phyloP scores from a whole-genome alignment of 2,888 invertebrate species.

The Orthosia incerta region DNA sequence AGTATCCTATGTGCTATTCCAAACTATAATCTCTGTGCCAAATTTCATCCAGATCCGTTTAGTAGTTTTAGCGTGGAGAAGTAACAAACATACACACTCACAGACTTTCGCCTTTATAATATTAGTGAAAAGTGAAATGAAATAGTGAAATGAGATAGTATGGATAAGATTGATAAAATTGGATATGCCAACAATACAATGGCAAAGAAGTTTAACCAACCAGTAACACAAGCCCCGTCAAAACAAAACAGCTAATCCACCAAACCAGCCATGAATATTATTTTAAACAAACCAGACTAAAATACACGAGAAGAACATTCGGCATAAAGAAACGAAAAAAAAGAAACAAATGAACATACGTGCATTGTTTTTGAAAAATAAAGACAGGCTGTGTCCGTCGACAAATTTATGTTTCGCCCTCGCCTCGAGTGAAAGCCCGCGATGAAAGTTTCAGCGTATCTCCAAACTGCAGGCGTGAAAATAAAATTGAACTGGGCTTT shows the following conservation, averaged over 20 bases:
- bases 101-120: no score
- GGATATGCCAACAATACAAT: no score
- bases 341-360: constrained; percentile 57
- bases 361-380: constrained; percentile 64
- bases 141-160: no score
- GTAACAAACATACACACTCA: no score
- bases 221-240: not conserved
- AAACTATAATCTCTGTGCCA: no score
- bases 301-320: constrained; percentile 23
- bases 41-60: no score
- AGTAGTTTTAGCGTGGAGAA: no score
- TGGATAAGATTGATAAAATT: no score
- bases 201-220: not conserved
- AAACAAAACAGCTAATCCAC: constrained; percentile 19
- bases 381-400: constrained; percentile 61
- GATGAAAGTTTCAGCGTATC: constrained; percentile 89
- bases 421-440: constrained; percentile 84
- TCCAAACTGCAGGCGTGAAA: constrained; percentile 88
- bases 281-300: constrained; percentile 20
- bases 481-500: constrained; percentile 82
- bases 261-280: constrained; percentile 26
- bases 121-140: no score
- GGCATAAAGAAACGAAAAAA: constrained; percentile 2
- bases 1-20: no score
- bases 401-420: constrained; percentile 80